Percentiles rank a stretch among this genome's conserved stretches.
Conservation (phyloP, 2,113 vertebrate species). For the Epinephelus lanceolatus region DNA sequence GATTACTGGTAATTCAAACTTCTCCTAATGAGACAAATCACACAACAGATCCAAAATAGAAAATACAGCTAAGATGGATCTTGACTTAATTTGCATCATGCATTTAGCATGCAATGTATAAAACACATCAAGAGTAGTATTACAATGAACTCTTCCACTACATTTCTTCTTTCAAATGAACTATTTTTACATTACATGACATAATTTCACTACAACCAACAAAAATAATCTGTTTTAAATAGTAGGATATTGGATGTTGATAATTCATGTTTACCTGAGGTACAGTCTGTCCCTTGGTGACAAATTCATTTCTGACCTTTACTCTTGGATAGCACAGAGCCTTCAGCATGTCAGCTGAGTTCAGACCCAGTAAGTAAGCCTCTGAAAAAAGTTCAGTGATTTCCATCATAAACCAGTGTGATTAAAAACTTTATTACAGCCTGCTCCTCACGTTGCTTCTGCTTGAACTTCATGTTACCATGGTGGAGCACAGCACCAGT, state of each 20-base stretch:
- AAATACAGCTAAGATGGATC: too few species aligned
- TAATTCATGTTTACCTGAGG: conserved; percentile 57
- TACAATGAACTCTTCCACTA: too few species aligned
- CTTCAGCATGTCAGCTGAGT: conserved; percentile 80
- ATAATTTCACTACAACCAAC: too few species aligned
- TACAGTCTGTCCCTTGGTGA: conserved; percentile 78
- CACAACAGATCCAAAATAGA: too few species aligned
- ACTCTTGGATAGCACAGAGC: conserved; percentile 77
- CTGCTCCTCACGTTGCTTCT: conserved; percentile 83
- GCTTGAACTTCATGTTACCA: conserved; percentile 78
- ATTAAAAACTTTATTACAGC: background rate
- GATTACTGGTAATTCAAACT: background rate
- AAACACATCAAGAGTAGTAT: too few species aligned
- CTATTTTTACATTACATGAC: too few species aligned
- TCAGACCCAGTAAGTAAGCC: conserved; percentile 76
- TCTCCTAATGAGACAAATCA: background rate
- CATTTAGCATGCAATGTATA: too few species aligned
- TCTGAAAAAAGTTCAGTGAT: conserved; percentile 47
- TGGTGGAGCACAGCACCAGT: conserved; percentile 63
- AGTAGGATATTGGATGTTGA: too few species aligned
- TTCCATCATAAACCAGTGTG: background rate
- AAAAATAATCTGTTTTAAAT: too few species aligned
- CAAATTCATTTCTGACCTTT: conserved; percentile 76
- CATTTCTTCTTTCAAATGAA: too few species aligned
- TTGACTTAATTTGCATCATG: too few species aligned